Percentiles rank a stretch among this genome's conserved stretches.
Conservation (phyloP, 2,888 invertebrate genomes). For the Cistogaster globosa region DNA sequence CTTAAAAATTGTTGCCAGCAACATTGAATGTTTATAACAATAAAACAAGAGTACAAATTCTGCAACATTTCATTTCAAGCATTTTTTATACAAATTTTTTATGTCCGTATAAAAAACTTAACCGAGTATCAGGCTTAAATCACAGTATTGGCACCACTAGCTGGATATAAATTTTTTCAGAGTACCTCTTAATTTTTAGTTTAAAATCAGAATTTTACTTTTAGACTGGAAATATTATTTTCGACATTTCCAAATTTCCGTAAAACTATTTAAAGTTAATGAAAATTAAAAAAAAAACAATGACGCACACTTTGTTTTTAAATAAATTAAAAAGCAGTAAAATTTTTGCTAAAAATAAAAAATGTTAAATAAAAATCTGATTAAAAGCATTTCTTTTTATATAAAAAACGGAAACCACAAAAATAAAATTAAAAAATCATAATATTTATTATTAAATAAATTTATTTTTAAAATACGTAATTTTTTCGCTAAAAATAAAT, state of each 20-base stretch:
- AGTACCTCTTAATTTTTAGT: no score
- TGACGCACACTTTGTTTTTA: constrained; percentile 66
- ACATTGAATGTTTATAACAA: no score
- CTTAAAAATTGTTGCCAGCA: no score
- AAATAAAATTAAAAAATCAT: constrained; percentile 44
- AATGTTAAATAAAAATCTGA: constrained; percentile 74
- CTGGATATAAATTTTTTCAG: no score
- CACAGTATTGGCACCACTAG: no score
- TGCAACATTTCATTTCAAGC: no score
- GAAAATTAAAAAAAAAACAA: constrained; percentile 47
- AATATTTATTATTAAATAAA: constrained; percentile 39
- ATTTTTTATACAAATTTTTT: no score
- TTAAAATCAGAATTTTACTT: no score
- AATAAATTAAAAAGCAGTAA: constrained; percentile 72
- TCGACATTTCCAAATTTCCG: neutral
- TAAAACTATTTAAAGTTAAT: constrained; percentile 39
- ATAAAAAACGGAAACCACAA: constrained; percentile 38
- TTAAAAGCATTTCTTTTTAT: constrained; percentile 67
- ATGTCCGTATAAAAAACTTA: no score
- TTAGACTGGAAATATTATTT: no score
- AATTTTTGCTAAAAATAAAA: constrained; percentile 57
- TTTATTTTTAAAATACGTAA: constrained; percentile 59
- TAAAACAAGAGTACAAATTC: no score
- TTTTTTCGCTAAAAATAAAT: constrained; percentile 45
- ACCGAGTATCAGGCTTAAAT: no score